Evolutionary conservation across 1,140 invertebrate genomes (phyloP), one percentile per base, ranked within the genome.

Genomic region (Neodiprion pinetum): DNA sequence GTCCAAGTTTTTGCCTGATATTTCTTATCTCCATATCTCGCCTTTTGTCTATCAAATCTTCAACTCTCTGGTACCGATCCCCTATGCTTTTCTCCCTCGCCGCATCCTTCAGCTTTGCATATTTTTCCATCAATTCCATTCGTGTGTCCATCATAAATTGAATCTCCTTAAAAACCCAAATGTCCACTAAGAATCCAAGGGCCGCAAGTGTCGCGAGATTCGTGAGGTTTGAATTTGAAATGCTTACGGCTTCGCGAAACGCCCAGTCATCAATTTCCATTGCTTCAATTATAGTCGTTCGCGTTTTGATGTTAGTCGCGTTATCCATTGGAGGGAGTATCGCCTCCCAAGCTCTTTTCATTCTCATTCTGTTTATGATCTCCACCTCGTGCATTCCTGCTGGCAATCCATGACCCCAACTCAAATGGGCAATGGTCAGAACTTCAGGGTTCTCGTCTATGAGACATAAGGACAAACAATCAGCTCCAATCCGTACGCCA

Each of bases 241-340:
- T 69, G 80, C 85, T 89, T 85, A 91, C 92, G 48, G 89, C 83
- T 83, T 94, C 93, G 76, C 93, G 85, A 70, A 91, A 90, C 2
- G 89, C 87, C 93, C 92, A 94, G 82, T 94, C 90, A 48, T 92
- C 89, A 53, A 88, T 82, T 82, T 94, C 93, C 76, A 94, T 89
- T 17, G 91, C 90, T 70, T 89, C 89, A 82, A 93, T 90, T 77
- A 93, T 90, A 74, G 86, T 87, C 40, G 86, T 82, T 67, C 91
- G 84, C 71, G 88, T 89, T 79, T 90, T 89, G 14, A 92, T 86
- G 77, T 91, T 90, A 40, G 83, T 80, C 3, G 83, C 72, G 47
- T 90, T 88, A 80, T 89, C 88, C 71, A 91, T 80, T 3, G 90
- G 88, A 21, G 90, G 90, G 47, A 93, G 81, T 66, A 86, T 80